phyloP scores from a whole-genome alignment of 2,888 invertebrate species.

The Drosophila prolongata region DNA sequence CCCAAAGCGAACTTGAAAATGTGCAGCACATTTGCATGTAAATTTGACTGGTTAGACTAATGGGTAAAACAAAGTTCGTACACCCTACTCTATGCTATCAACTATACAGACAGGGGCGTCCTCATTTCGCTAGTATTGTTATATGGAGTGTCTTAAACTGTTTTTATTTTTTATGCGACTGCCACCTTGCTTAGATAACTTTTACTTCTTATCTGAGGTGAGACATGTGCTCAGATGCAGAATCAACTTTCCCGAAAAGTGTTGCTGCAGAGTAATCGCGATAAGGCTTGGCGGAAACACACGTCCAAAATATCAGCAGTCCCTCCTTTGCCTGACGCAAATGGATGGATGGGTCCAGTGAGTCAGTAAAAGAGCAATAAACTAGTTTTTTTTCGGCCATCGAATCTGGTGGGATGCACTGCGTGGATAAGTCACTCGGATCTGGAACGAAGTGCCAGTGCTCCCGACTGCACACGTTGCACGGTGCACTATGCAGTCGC shows the following conservation, averaged over 20 bases:
- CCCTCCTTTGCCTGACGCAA: conserved; percentile 8
- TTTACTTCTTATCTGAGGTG: neutral
- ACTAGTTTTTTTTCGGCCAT: too few relatives aligned
- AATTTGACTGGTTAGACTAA: conserved; percentile 17
- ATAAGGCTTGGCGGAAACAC: conserved; percentile 32
- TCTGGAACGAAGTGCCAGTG: neutral
- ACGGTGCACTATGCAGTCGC: conserved; percentile 4
- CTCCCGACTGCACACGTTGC: neutral
- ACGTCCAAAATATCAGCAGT: conserved; percentile 23
- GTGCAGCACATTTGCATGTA: conserved; percentile 41
- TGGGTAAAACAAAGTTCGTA: conserved; percentile 1
- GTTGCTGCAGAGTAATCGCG: conserved; percentile 16
- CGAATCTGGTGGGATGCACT: too few relatives aligned
- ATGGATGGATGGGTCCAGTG: conserved; percentile 17
- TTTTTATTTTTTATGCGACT: conserved; percentile 17
- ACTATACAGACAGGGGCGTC: conserved; percentile 13
- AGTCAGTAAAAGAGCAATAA: conserved; percentile 2
- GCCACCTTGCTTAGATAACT: conserved; percentile 21
- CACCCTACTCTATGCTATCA: neutral
- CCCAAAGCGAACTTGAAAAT: conserved; percentile 3
- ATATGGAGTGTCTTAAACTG: conserved; percentile 4
- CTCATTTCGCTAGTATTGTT: neutral
- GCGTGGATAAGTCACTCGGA: neutral
- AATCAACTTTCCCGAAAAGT: conserved; percentile 17
- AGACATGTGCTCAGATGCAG: conserved; percentile 26